Percentiles rank a stretch among this genome's conserved stretches.
Conservation (phyloP, 2,797 vertebrate species). For the Crocodylus rhombifer region DNA sequence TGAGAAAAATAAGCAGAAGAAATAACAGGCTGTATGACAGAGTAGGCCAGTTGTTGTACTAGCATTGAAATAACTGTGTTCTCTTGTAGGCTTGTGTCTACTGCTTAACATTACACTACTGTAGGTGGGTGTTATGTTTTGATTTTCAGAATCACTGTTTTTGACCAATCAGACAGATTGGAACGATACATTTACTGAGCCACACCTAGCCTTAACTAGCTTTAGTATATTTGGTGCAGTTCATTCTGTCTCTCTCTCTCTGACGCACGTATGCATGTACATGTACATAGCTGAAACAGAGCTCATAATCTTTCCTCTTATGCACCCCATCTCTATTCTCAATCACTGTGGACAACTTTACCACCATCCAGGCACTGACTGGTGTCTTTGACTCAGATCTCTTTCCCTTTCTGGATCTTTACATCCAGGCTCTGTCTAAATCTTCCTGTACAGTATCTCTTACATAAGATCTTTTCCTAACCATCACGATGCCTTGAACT, state of each 20-base stretch:
- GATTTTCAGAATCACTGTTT: background rate
- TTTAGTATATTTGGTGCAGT: conserved; percentile 2
- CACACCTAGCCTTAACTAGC: conserved; percentile 23
- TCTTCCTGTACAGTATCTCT: background rate
- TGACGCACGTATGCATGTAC: too few species aligned
- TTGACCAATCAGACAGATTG: background rate
- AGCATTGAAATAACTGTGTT: background rate
- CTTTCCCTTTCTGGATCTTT: background rate
- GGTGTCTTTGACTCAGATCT: background rate
- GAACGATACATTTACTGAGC: background rate
- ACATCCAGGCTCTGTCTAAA: too few species aligned
- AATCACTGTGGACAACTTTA: background rate
- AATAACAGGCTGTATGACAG: background rate
- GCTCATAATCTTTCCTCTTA: background rate
- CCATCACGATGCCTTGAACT: background rate
- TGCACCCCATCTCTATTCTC: background rate
- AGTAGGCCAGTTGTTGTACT: background rate
- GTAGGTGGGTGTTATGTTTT: background rate
- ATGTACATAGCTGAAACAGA: background rate
- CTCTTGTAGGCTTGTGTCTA: background rate
- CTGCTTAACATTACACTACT: background rate
- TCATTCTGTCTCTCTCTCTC: background rate
- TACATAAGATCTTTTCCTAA: background rate
- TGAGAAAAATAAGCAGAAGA: background rate
- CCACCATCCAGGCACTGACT: background rate